Percentiles rank a stretch among this genome's conserved stretches.
Evolutionary conservation across 2,113 vertebrate species (phyloP).

Genomic region (Tamias sibiricus): DNA sequence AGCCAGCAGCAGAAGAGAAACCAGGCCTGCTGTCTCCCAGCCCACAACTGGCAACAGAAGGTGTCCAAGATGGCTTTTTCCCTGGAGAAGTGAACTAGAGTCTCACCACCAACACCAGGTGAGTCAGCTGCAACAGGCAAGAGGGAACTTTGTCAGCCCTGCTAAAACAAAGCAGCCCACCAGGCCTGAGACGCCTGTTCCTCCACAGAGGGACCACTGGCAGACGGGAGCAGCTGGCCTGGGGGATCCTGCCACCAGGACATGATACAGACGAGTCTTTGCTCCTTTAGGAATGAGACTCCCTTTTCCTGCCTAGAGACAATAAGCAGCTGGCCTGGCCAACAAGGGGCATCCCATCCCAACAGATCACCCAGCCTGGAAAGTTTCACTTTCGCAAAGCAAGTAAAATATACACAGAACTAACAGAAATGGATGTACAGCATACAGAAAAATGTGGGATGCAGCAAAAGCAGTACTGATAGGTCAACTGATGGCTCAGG

Average conservation of each 20-base stretch:
- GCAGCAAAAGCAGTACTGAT: neutral
- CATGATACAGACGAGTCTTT: neutral
- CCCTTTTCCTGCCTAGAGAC: too few relatives aligned
- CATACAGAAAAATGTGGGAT: neutral
- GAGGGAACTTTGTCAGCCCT: fast-evolving
- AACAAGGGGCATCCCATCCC: neutral
- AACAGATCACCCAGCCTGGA: neutral
- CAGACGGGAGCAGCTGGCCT: neutral
- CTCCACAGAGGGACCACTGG: neutral
- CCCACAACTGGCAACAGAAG: neutral
- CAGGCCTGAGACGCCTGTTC: neutral
- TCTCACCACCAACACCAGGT: neutral
- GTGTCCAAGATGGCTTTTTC: neutral
- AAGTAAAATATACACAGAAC: neutral
- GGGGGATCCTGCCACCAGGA: fast-evolving
- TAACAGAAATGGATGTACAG: neutral
- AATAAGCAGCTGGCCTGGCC: neutral
- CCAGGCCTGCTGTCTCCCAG: neutral
- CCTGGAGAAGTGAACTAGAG: neutral
- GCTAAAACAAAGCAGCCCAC: neutral
- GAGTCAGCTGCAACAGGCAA: neutral
- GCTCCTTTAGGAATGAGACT: too few relatives aligned
- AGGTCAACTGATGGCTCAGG: neutral
- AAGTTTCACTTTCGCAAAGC: neutral
- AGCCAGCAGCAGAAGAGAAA: neutral